phyloP scores from a whole-genome alignment of 2,888 invertebrate genomes.

The Tolmerus cingulatus region DNA sequence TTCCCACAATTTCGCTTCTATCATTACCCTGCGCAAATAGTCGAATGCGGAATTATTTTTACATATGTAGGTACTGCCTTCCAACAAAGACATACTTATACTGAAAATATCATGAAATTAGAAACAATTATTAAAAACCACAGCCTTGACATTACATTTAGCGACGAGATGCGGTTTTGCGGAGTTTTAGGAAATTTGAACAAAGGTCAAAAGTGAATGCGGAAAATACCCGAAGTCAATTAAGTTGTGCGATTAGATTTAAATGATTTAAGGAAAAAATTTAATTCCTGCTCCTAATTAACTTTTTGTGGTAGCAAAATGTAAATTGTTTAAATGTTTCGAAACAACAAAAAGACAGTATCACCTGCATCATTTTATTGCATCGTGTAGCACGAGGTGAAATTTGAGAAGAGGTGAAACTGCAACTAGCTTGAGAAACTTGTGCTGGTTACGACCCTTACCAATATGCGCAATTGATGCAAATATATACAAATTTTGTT shows the following conservation, averaged over 20 bases:
- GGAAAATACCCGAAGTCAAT: background rate
- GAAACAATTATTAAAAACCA: constrained; percentile 26
- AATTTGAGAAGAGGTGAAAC: background rate
- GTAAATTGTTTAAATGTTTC: background rate
- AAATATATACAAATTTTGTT: background rate
- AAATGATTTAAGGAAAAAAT: background rate
- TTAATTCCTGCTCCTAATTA: background rate
- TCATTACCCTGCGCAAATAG: background rate
- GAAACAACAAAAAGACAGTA: background rate
- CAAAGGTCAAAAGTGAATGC: background rate
- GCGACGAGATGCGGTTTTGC: background rate
- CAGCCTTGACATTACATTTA: constrained; percentile 24
- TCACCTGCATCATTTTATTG: background rate
- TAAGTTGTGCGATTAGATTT: background rate
- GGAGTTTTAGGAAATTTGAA: background rate
- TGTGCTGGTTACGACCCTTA: background rate
- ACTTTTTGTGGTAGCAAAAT: background rate
- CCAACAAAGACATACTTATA: background rate
- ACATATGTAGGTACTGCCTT: background rate
- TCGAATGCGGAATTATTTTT: background rate
- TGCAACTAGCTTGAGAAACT: background rate
- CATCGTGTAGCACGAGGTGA: background rate
- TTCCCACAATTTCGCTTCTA: constrained; percentile 27
- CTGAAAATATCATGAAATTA: constrained; percentile 17
- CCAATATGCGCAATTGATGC: background rate